Base-by-base conservation (phyloP, 2,888 invertebrate genomes). In the Eucera pruinosa region DNA sequence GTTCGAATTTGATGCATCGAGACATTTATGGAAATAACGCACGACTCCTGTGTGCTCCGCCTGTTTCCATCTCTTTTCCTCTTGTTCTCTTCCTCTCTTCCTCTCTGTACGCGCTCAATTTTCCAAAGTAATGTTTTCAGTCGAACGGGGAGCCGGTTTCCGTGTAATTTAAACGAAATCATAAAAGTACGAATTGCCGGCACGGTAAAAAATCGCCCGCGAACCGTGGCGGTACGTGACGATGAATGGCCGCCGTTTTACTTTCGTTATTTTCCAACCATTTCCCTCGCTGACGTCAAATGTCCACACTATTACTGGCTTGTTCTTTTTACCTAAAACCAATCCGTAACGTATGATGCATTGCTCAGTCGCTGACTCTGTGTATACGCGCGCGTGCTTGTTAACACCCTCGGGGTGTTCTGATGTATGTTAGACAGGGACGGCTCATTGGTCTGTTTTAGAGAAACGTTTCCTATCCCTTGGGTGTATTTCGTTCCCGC, bases 361-460 rank as follows among this genome's bases (percentile, higher is more conserved):
- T 85, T 33, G 84, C 71, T 52, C 15, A 20, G 33, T 7, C 33
- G 33, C 13, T 30, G 13, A n/a, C n/a, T n/a, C 15, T 23, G 39
- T 33, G 50, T 41, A 20, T 9, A 48, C 30, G 50, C 74, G 23
- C 68, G 54, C 39, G 39, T n/a, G n/a, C n/a, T n/a, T n/a, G n/a
- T 25, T 13, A 20, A 55, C 20, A 36, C 36, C 39, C 55, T 25
- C 36, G 36, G 39, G 39, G 55, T 6, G 6, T 13, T 11, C 39
- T 80, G 75, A 83, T 82, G 81, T 85, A 81, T 74, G 80, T 72
- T 61, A 65, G 72, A 65, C 72, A 78, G 73, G 70, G 61, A 74
- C 61, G 81, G 78, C 77, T 83, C 83, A 83, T 86, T 85, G 87
- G 83, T 83, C 86, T 81, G 75, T 86, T 88, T 88, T 84, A 81